Percentiles rank a stretch among this genome's conserved stretches.
Conservation (phyloP, 2,797 vertebrate genomes). For the Mormyrops attenuatus region DNA sequence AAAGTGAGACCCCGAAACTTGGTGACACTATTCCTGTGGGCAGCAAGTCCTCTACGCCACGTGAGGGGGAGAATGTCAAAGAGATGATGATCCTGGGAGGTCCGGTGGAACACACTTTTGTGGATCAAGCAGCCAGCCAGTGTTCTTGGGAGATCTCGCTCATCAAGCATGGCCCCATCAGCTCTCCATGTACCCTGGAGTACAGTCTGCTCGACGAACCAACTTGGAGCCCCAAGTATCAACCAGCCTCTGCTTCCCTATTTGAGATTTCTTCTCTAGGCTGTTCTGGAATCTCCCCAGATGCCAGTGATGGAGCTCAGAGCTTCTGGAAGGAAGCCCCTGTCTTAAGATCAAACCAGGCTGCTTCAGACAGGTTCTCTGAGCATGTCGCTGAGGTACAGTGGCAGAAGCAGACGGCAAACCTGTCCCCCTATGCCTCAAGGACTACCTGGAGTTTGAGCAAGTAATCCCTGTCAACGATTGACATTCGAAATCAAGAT, state of each 20-base stretch:
- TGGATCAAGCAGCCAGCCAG: slow-evolving; percentile 45
- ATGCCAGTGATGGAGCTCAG: slow-evolving; percentile 16
- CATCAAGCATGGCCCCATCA: slow-evolving; percentile 55
- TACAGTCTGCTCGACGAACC: slow-evolving; percentile 49
- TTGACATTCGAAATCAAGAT: neutral
- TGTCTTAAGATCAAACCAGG: slow-evolving; percentile 21
- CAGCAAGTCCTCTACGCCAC: slow-evolving; percentile 66
- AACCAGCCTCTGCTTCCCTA: slow-evolving; percentile 22
- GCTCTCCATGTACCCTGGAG: slow-evolving; percentile 50
- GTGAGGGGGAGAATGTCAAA: slow-evolving; percentile 34
- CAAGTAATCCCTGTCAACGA: neutral
- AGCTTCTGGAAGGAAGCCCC: slow-evolving; percentile 27
- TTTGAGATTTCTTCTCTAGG: slow-evolving; percentile 43
- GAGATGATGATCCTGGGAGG: slow-evolving; percentile 35
- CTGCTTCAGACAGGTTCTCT: neutral
- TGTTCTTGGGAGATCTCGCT: slow-evolving; percentile 68
- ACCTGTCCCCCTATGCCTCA: neutral
- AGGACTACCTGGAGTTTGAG: neutral
- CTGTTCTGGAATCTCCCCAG: slow-evolving; percentile 18
- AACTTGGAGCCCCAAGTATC: slow-evolving; percentile 49
- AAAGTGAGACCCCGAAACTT: slow-evolving; percentile 22
- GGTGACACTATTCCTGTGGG: slow-evolving; percentile 27
- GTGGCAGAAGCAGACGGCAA: slow-evolving; percentile 16
- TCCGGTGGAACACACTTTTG: slow-evolving; percentile 38
- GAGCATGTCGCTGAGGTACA: slow-evolving; percentile 15